Percentiles rank a stretch among this genome's conserved stretches.
These are phyloP conservation scores for Lithobates sylvaticus DNA, from an alignment of 2,797 vertebrate genomes.

Conservation along the genomic window DNA sequence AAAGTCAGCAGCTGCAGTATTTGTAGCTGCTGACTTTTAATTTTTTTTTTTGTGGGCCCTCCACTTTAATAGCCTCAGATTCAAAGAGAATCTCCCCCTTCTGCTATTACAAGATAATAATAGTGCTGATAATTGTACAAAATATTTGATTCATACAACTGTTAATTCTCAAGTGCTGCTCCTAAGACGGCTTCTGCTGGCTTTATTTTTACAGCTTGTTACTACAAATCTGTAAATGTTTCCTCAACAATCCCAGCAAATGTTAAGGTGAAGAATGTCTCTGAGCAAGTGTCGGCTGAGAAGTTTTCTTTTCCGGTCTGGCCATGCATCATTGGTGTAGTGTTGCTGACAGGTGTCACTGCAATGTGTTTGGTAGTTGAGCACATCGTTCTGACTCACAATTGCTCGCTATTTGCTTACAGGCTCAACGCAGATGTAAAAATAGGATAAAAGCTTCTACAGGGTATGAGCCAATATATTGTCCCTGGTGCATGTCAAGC, in stretches of 20 bases:
- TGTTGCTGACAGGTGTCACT: slow-evolving; percentile 54
- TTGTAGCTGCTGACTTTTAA: too few relatives aligned
- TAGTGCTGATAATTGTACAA: too few relatives aligned
- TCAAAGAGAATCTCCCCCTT: too few relatives aligned
- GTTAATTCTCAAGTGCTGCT: not conserved
- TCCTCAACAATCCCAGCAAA: slow-evolving; percentile 42
- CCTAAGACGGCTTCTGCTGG: not conserved
- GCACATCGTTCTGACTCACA: slow-evolving; percentile 35
- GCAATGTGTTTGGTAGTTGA: slow-evolving; percentile 32
- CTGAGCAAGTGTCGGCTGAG: slow-evolving; percentile 41
- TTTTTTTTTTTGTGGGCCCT: too few relatives aligned
- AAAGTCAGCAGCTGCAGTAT: too few relatives aligned
- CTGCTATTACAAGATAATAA: too few relatives aligned
- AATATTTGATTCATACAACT: too few relatives aligned
- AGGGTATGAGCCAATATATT: not conserved
- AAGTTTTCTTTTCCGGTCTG: slow-evolving; percentile 45
- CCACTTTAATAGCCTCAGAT: too few relatives aligned
- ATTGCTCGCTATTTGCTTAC: slow-evolving; percentile 30
- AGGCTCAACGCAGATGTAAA: slow-evolving; percentile 18
- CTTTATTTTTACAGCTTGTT: not conserved
- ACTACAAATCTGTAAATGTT: slow-evolving; percentile 20
- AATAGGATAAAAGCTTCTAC: slow-evolving; percentile 2
- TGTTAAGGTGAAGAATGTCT: slow-evolving; percentile 48
- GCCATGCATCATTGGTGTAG: slow-evolving; percentile 30
- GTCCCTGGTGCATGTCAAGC: not conserved